A percentile compares a stretch with the other conserved stretches of the same genome.
Conservation (phyloP, 2,113 vertebrate species). For the Neodontobutis hainanensis region DNA sequence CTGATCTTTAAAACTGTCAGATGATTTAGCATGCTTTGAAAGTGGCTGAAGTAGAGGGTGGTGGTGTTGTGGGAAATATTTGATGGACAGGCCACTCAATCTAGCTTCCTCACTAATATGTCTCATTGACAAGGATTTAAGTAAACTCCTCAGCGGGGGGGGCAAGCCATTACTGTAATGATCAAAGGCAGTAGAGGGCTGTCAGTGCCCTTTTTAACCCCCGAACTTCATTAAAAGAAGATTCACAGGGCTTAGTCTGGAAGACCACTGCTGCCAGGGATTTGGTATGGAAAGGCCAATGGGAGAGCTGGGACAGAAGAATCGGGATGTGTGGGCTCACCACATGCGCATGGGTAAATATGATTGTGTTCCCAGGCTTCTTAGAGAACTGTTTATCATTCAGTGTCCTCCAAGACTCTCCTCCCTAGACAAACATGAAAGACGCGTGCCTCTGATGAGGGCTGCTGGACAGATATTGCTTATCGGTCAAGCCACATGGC, state of each 20-base stretch:
- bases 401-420: constrained; percentile 23
- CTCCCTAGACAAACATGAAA: constrained; percentile 47
- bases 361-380: background rate
- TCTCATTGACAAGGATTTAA: constrained; percentile 53
- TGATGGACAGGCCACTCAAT: constrained; percentile 20
- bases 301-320: constrained; percentile 13
- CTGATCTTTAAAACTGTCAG: background rate
- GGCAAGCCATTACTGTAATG: constrained; percentile 50
- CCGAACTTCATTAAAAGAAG: constrained; percentile 71
- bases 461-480: constrained; percentile 15
- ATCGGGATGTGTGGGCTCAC: background rate
- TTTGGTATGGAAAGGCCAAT: background rate
- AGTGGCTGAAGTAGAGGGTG: background rate
- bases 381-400: constrained; percentile 21
- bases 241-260: constrained; percentile 58
- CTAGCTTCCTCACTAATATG: constrained; percentile 25
- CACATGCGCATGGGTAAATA: background rate
- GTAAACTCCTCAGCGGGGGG: constrained; percentile 46
- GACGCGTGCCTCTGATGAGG: constrained; percentile 34
- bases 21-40: background rate
- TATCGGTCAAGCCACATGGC: constrained; percentile 14
- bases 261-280: constrained; percentile 39
- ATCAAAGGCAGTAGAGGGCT: constrained; percentile 42
- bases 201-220: constrained; percentile 51
- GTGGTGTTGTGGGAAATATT: background rate